Evolutionary conservation across 2,888 invertebrate species (phyloP).

Genomic region (Escarpia spicata): DNA sequence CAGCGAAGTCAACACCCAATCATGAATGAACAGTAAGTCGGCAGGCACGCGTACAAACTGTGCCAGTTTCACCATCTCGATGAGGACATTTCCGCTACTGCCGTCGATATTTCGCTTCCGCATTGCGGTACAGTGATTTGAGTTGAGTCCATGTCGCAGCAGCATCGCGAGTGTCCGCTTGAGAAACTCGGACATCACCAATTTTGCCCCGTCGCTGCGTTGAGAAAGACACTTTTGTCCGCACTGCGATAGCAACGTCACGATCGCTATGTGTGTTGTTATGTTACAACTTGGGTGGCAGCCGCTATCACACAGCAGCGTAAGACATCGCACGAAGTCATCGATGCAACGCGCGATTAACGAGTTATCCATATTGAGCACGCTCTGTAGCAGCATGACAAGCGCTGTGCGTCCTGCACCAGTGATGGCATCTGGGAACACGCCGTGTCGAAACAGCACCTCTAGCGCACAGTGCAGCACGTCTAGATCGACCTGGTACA

Average conservation of each 20-base stretch:
- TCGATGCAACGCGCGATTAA: slow-evolving; percentile 70
- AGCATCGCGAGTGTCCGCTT: slow-evolving; percentile 75
- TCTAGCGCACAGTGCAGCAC: slow-evolving; percentile 49
- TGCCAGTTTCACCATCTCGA: slow-evolving; percentile 74
- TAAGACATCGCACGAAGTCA: slow-evolving; percentile 75
- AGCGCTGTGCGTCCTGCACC: slow-evolving; percentile 69
- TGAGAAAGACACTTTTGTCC: slow-evolving; percentile 61
- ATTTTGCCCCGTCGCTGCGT: slow-evolving; percentile 73
- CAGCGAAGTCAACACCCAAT: slow-evolving; percentile 76
- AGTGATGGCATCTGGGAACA: slow-evolving; percentile 52
- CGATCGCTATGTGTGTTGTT: slow-evolving; percentile 34
- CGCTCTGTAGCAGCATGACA: slow-evolving; percentile 79
- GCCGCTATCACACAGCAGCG: slow-evolving; percentile 76
- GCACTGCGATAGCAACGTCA: slow-evolving; percentile 38
- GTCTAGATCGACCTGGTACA: slow-evolving; percentile 53
- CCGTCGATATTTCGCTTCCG: slow-evolving; percentile 44
- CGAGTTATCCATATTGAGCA: slow-evolving; percentile 79
- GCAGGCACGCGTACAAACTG: slow-evolving; percentile 73
- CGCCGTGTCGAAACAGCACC: slow-evolving; percentile 52
- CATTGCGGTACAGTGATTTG: slow-evolving; percentile 70
- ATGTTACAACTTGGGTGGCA: slow-evolving; percentile 72
- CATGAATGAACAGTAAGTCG: slow-evolving; percentile 78
- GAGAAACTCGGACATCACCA: slow-evolving; percentile 70
- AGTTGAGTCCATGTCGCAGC: slow-evolving; percentile 76
- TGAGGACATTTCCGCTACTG: slow-evolving; percentile 71